These are phyloP conservation scores for Dyspetes luteomarginatus DNA, from an alignment of 2,888 invertebrate species.

Conservation along the genomic window DNA sequence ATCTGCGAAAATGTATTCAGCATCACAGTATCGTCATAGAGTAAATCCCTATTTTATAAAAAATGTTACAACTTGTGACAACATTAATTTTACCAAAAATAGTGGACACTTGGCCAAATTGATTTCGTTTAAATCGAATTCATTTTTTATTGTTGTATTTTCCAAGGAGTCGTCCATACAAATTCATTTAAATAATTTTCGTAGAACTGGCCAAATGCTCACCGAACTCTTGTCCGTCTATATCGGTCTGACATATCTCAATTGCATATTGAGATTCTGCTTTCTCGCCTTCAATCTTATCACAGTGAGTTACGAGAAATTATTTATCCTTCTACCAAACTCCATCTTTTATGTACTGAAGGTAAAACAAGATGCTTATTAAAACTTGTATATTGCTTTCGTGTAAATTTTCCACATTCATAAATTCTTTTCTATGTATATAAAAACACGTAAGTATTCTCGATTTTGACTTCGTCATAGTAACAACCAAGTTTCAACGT, in stretches of 20 bases:
- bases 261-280: slow-evolving; percentile 72
- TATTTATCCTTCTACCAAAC: not conserved
- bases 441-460: no score
- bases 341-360: not conserved
- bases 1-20: slow-evolving; percentile 50
- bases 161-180: not conserved
- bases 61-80: not conserved
- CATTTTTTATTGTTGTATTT: not conserved
- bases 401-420: no score
- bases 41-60: slow-evolving; percentile 24
- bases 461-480: no score
- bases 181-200: not conserved
- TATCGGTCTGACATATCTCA: slow-evolving; percentile 67
- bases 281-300: slow-evolving; percentile 70
- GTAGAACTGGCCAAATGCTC: slow-evolving; percentile 59
- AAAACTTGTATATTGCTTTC: no score
- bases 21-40: slow-evolving; percentile 52
- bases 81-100: not conserved
- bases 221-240: slow-evolving; percentile 67
- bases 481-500: no score
- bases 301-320: slow-evolving; percentile 63
- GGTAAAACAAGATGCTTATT: no score
- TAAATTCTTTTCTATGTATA: no score
- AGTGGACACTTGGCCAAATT: not conserved
- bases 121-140: not conserved